Conservation (phyloP, 2,113 vertebrate genomes). For the Lophius piscatorius region DNA sequence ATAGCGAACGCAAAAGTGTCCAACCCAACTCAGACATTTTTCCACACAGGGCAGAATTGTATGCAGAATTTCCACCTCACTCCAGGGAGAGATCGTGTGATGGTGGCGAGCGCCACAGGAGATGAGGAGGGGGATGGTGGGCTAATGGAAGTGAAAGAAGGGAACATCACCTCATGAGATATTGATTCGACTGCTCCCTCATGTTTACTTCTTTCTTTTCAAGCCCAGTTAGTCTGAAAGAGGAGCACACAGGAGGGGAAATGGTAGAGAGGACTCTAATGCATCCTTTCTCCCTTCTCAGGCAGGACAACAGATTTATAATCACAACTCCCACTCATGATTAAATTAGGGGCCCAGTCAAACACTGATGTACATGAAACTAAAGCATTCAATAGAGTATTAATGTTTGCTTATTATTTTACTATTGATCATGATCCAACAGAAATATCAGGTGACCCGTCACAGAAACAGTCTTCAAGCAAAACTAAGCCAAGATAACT, state of each 20-base stretch:
- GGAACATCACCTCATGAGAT: slow-evolving; percentile 30
- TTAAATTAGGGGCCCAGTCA: background rate
- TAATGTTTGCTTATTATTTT: too few relatives aligned
- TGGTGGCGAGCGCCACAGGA: slow-evolving; percentile 4
- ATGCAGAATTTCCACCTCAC: slow-evolving; percentile 62
- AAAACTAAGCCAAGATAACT: too few relatives aligned
- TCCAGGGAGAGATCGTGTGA: slow-evolving; percentile 3
- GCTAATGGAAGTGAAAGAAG: slow-evolving; percentile 17
- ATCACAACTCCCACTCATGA: slow-evolving; percentile 7
- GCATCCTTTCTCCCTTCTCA: slow-evolving; percentile 19
- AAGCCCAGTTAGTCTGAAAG: slow-evolving; percentile 30
- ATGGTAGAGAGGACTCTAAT: slow-evolving; percentile 22
- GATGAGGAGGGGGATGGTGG: slow-evolving; percentile 35
- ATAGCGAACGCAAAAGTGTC: slow-evolving; percentile 5
- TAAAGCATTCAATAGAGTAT: too few relatives aligned
- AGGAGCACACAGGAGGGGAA: background rate
- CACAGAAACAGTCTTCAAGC: too few relatives aligned
- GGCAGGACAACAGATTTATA: slow-evolving; percentile 46
- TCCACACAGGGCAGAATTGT: slow-evolving; percentile 41
- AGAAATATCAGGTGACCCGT: too few relatives aligned
- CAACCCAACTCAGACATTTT: slow-evolving; percentile 27
- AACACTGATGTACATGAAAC: too few relatives aligned
- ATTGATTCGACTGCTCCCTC: slow-evolving; percentile 48
- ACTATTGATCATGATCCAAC: too few relatives aligned
- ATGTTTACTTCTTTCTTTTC: slow-evolving; percentile 21